Percentiles rank a stretch among this genome's conserved stretches.
These are phyloP conservation scores for Lycaon pictus DNA, from an alignment of 2,113 vertebrate species.

Conservation along the genomic window DNA sequence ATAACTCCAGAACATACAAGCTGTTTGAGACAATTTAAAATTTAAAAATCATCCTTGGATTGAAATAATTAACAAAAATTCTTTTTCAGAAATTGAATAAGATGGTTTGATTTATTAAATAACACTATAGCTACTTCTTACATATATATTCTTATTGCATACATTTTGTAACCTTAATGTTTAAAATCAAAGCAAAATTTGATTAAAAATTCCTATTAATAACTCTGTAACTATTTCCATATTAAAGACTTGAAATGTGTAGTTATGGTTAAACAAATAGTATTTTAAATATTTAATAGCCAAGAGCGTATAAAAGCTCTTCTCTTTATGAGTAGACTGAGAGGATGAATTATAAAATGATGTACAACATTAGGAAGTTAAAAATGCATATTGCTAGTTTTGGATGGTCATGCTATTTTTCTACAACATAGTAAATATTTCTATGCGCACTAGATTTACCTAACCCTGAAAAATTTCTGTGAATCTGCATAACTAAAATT, in stretches of 20 bases:
- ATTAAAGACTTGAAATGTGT: background rate
- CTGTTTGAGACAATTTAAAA: background rate
- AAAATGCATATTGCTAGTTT: background rate
- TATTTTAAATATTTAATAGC: background rate
- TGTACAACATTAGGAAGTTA: background rate
- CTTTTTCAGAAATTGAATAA: background rate
- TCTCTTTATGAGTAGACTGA: background rate
- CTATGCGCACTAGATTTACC: background rate
- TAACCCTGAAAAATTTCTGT: background rate
- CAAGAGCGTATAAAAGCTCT: background rate
- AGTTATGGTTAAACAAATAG: slow-evolving; percentile 28
- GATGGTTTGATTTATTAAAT: background rate
- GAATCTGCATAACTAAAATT: background rate
- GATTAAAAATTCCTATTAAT: background rate
- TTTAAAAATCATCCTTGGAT: background rate
- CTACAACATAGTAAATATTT: background rate
- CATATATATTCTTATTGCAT: background rate
- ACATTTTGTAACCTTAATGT: slow-evolving; percentile 28
- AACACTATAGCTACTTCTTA: background rate
- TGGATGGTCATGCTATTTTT: background rate
- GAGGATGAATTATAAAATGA: background rate
- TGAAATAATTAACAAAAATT: slow-evolving; percentile 54
- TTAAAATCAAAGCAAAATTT: background rate
- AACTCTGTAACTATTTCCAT: background rate
- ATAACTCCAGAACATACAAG: background rate